phyloP scores from a whole-genome alignment of 2,888 invertebrate genomes.

The Osedax fenrisi region DNA sequence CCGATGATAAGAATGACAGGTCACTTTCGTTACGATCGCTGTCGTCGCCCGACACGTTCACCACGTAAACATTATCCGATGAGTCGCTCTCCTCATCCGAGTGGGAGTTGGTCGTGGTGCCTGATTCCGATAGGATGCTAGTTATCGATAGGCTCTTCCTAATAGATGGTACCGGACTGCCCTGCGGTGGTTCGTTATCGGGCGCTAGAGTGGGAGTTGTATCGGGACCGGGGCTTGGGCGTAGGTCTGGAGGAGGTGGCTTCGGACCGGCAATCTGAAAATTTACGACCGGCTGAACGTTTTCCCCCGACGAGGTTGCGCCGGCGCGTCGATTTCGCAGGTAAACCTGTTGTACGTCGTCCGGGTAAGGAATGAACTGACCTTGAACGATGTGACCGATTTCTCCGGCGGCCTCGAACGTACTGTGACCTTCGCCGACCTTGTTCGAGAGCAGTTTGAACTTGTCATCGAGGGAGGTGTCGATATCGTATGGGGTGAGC shows the following conservation, averaged over 20 bases:
- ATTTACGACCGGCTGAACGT: neutral
- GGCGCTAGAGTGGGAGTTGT: no score
- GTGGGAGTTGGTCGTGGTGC: no score
- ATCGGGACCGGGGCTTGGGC: neutral
- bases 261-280: neutral
- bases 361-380: slow-evolving; percentile 3
- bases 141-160: no score
- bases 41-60: no score
- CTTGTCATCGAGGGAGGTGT: neutral
- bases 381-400: slow-evolving; percentile 11
- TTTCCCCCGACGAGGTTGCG: neutral
- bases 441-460: neutral
- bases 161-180: no score
- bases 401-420: neutral
- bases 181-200: no score
- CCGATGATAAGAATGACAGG: no score
- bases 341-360: neutral
- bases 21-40: no score
- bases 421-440: neutral
- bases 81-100: no score
- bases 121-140: no score
- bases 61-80: no score
- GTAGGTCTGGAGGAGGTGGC: neutral
- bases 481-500: neutral
- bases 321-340: neutral